Evolutionary conservation across 2,113 vertebrate species (phyloP).

Genomic region (Chloropsis cyanopogon): DNA sequence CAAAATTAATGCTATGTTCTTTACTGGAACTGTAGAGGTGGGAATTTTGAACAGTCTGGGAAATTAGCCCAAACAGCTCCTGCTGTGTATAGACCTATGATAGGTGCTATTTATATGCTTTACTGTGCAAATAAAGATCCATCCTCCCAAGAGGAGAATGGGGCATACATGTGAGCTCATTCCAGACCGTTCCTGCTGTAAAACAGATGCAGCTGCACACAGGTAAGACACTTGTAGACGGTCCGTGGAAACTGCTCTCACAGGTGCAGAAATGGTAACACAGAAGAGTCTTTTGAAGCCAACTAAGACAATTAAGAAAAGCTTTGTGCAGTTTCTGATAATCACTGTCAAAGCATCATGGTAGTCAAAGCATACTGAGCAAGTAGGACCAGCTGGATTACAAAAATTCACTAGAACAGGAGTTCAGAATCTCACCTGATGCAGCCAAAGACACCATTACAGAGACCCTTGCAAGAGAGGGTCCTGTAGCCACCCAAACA

Average conservation of each 20-base stretch:
- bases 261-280: not conserved
- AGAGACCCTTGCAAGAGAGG: not conserved
- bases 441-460: not conserved
- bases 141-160: not conserved
- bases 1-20: not conserved
- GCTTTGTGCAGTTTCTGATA: not conserved
- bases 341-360: not conserved
- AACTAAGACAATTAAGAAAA: not conserved
- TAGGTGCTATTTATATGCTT: not conserved
- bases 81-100: not conserved
- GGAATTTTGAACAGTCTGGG: not conserved
- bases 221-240: not conserved
- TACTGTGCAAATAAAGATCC: not conserved
- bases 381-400: not conserved
- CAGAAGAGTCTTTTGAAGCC: not conserved
- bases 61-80: not conserved
- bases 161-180: not conserved
- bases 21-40: not conserved
- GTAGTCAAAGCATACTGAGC: not conserved
- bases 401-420: not conserved
- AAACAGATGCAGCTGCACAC: not conserved
- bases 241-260: not conserved
- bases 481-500: not conserved
- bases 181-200: not conserved
- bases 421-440: not conserved